Base-by-base conservation (phyloP, 2,797 vertebrate species). In the Pseudochromis fuscus region DNA sequence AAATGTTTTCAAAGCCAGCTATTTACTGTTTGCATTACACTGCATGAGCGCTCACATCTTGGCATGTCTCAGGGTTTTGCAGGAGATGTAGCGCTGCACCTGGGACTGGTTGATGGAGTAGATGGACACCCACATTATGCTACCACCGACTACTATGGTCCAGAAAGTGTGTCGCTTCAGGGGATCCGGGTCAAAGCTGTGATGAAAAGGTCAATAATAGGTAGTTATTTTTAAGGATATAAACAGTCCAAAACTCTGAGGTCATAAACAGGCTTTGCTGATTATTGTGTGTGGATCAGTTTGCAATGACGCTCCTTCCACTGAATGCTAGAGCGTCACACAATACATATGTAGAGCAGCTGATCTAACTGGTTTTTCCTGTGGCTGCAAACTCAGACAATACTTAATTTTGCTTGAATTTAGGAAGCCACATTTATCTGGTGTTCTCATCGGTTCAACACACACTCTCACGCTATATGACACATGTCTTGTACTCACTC, bases 81-180 rank as follows among this genome's bases (percentile, higher is more conserved):
- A 95, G 60, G 95, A 93, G 61, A 95, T 93, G 83, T 95, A 95
- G 40, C 95, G 94, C 59, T 95, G 95, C 80, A 95, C 95, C 82
- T 95, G 95, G 49, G 95, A 95, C 81, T 95, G 95, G 77, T 95
- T 95, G 71, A 95, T 95, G 0, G 93, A 72, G 23, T 95, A 95
- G 64, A 95, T 92, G 1, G 95, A 92, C 1, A 42, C 4, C 95
- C 95, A 95, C 93, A 94, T 95, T 30, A 95, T 12, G 56, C 92
- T 95, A 19, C 95, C 95, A 0, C 95, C 95, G 7, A 94, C 12
- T 9, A 91, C 58, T 5, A 95, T 93, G 18, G 79, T 90, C 95
- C 95, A 95, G 85, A 95, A 95, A 2, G 93, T 93, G 24, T 95
- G 95, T 1, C 95, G 91, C 76, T 85, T 94, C 75, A 93, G 69